Evolutionary conservation across 2,888 invertebrate species (phyloP).

Genomic region (Anorthoa munda): DNA sequence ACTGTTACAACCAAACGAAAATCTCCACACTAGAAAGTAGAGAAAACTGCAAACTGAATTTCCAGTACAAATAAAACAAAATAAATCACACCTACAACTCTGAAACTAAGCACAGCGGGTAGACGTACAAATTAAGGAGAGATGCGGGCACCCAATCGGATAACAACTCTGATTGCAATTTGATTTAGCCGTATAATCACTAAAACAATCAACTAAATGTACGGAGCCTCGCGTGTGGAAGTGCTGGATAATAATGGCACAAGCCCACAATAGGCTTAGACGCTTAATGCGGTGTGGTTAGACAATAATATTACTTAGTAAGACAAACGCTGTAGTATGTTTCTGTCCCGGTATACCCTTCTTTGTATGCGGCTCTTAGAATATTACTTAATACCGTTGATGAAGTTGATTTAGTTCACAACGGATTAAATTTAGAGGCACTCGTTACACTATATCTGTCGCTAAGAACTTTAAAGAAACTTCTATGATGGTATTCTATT

Average conservation of each 20-base stretch:
- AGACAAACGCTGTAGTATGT: constrained; percentile 50
- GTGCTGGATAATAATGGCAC: constrained; percentile 51
- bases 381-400: constrained; percentile 30
- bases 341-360: constrained; percentile 29
- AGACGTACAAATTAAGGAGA: constrained; percentile 60
- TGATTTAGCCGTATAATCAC: constrained; percentile 71
- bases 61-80: constrained; percentile 27
- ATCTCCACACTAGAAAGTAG: neutral
- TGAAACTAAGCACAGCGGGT: constrained; percentile 36
- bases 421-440: constrained; percentile 16
- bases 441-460: neutral
- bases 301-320: constrained; percentile 60
- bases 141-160: constrained; percentile 61
- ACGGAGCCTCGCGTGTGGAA: constrained; percentile 48
- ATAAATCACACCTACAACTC: constrained; percentile 27
- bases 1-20: constrained; percentile 6
- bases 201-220: constrained; percentile 71
- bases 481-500: neutral
- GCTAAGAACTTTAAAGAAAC: constrained; percentile 4
- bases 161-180: constrained; percentile 72
- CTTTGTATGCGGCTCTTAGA: constrained; percentile 38
- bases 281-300: constrained; percentile 54
- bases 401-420: constrained; percentile 18
- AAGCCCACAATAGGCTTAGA: constrained; percentile 60
- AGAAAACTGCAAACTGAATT: constrained; percentile 19